These are phyloP conservation scores for Ruditapes philippinarum DNA, from an alignment of 1,140 invertebrate species.

Conservation along the genomic window DNA sequence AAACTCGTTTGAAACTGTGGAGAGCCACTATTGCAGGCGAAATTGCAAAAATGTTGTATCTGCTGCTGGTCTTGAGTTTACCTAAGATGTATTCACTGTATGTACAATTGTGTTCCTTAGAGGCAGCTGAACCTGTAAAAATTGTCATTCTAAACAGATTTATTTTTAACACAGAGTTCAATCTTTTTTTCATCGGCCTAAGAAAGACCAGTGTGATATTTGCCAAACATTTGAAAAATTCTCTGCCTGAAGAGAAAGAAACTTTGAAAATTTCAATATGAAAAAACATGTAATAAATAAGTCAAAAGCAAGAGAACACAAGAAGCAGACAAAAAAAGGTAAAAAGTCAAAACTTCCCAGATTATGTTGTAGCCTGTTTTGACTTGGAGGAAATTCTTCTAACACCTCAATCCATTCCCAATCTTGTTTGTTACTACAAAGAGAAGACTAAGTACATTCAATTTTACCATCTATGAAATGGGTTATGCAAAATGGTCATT, in stretches of 20 bases:
- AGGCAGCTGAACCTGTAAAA: no score
- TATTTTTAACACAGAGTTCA: slow-evolving; percentile 1
- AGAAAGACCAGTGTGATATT: neutral
- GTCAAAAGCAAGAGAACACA: neutral
- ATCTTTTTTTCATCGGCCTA: neutral
- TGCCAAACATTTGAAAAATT: neutral
- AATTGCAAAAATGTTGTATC: no score
- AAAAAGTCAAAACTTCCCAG: no score
- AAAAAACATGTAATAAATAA: neutral
- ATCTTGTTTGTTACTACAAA: neutral
- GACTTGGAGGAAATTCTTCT: slow-evolving; percentile 11
- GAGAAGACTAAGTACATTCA: neutral
- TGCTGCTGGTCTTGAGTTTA: no score
- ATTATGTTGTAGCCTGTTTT: slow-evolving; percentile 9
- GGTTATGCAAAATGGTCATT: neutral
- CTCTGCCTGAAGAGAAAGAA: neutral
- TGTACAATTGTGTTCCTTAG: no score
- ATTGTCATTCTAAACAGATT: no score
- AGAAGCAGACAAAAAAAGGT: neutral
- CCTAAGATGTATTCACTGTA: no score
- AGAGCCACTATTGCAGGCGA: slow-evolving; percentile 31
- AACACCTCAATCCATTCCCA: neutral
- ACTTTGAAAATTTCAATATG: neutral
- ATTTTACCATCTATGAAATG: slow-evolving; percentile 18
- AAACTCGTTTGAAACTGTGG: slow-evolving; percentile 20